Evolutionary conservation across 53 echinoderm and acorn worm species (phyloP).

Genomic region (Hippasteria phrygiana): DNA sequence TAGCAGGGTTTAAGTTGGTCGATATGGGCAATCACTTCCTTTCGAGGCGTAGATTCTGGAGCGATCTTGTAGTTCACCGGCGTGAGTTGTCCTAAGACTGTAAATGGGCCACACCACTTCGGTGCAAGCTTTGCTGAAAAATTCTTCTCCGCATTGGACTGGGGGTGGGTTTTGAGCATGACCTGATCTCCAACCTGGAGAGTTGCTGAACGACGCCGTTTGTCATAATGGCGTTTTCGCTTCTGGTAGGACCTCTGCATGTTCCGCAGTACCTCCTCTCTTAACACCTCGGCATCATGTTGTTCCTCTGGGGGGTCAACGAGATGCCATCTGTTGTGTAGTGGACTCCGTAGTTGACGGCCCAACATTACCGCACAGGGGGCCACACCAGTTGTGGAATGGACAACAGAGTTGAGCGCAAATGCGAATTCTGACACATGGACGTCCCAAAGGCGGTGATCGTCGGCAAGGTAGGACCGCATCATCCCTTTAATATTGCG

Average conservation of each 20-base stretch:
- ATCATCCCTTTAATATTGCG: conserved; percentile 68
- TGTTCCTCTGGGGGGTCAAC: neutral
- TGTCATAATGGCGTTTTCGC: conserved; percentile 50
- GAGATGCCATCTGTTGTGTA: conserved; percentile 18
- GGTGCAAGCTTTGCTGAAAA: conserved; percentile 71
- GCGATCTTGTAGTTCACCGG: conserved; percentile 43
- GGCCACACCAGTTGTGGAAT: conserved; percentile 28
- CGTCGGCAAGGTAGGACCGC: conserved; percentile 46
- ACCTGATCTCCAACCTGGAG: conserved; percentile 37
- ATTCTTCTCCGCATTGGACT: conserved; percentile 56
- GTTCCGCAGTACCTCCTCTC: neutral
- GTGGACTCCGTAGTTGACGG: neutral
- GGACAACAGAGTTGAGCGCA: conserved; percentile 39
- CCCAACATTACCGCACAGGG: conserved; percentile 40
- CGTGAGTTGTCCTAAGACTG: conserved; percentile 21
- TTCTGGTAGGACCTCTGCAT: conserved; percentile 18
- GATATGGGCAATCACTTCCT: conserved; percentile 14
- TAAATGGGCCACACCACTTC: conserved; percentile 38
- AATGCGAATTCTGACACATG: conserved; percentile 54
- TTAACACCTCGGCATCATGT: neutral
- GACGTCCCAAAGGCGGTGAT: conserved; percentile 70
- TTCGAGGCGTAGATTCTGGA: neutral
- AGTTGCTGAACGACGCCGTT: neutral
- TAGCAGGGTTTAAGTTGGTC: conserved; percentile 25
- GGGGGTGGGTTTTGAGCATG: conserved; percentile 42